Percentiles rank a stretch among this genome's conserved stretches.
phyloP scores from a whole-genome alignment of 2,797 vertebrate species.

The Hypotaenidia okinawae region DNA sequence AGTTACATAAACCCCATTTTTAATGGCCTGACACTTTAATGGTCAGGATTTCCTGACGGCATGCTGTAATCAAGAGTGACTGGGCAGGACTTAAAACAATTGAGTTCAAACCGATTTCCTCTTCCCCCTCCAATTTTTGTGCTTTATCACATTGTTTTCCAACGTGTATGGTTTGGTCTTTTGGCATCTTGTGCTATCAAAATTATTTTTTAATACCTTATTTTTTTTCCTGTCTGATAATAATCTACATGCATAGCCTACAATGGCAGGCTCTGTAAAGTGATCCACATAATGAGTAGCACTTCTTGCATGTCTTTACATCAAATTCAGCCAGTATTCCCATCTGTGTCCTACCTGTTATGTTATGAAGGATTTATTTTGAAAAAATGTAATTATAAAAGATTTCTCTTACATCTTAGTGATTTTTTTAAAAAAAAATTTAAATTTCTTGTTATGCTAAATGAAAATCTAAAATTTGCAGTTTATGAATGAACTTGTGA shows the following conservation, averaged over 20 bases:
- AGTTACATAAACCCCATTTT: slow-evolving; percentile 46
- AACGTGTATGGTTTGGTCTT: background rate
- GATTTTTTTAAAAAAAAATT: background rate
- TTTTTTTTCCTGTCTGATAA: background rate
- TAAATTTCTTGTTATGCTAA: background rate
- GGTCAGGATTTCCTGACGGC: slow-evolving; percentile 57
- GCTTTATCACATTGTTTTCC: slow-evolving; percentile 44
- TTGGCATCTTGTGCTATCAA: background rate
- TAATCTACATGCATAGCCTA: background rate
- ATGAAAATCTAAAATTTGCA: background rate
- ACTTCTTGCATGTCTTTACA: background rate
- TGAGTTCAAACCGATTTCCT: slow-evolving; percentile 52
- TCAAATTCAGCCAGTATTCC: background rate
- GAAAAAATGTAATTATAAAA: background rate
- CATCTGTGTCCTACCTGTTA: background rate
- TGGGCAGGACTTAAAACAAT: slow-evolving; percentile 48
- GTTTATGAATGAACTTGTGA: background rate
- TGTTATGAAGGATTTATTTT: background rate
- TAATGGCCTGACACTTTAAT: slow-evolving; percentile 54
- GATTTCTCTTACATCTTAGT: background rate
- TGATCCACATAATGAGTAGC: background rate
- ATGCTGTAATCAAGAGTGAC: slow-evolving; percentile 37
- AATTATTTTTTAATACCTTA: background rate
- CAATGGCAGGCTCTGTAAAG: background rate
- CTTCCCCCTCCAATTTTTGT: slow-evolving; percentile 3